Percentiles rank a stretch among this genome's conserved stretches.
These are phyloP conservation scores for Siderastrea siderea DNA, from an alignment of 92 coral and sea anemone genomes.

Conservation along the genomic window DNA sequence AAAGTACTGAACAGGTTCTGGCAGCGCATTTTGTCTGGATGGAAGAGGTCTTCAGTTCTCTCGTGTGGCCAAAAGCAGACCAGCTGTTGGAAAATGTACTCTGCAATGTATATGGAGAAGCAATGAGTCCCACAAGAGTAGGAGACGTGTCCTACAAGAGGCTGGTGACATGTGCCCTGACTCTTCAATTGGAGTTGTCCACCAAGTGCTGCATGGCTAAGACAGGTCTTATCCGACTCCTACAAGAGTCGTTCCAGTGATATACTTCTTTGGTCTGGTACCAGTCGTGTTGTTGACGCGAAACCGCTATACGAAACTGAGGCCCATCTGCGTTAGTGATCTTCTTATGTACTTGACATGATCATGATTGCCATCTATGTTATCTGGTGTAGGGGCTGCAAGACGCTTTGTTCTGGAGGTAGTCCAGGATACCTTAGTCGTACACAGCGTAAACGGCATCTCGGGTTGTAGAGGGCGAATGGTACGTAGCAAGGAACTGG, in stretches of 20 bases:
- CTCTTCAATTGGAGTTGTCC: no score
- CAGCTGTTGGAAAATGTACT: background rate
- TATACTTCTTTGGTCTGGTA: no score
- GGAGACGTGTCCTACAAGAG: no score
- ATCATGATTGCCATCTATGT: background rate
- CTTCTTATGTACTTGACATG: no score
- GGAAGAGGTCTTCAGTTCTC: background rate
- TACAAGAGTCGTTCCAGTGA: no score
- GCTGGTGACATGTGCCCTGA: no score
- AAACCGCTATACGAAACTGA: no score
- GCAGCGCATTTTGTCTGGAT: background rate
- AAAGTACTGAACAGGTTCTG: background rate
- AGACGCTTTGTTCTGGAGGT: background rate
- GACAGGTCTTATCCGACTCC: no score
- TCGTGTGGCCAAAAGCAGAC: background rate
- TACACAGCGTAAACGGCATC: background rate
- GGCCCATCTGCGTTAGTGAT: no score
- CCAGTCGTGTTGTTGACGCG: no score
- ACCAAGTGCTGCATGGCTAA: no score
- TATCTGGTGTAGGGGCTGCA: background rate
- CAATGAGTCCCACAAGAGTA: no score
- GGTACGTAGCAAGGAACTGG: background rate
- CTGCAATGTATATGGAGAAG: background rate
- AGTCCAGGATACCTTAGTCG: slow-evolving; percentile 9
- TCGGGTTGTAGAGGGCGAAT: slow-evolving; percentile 15